These are phyloP conservation scores for Halcyon malimbica DNA, from an alignment of 2,113 vertebrate genomes.

Conservation along the genomic window DNA sequence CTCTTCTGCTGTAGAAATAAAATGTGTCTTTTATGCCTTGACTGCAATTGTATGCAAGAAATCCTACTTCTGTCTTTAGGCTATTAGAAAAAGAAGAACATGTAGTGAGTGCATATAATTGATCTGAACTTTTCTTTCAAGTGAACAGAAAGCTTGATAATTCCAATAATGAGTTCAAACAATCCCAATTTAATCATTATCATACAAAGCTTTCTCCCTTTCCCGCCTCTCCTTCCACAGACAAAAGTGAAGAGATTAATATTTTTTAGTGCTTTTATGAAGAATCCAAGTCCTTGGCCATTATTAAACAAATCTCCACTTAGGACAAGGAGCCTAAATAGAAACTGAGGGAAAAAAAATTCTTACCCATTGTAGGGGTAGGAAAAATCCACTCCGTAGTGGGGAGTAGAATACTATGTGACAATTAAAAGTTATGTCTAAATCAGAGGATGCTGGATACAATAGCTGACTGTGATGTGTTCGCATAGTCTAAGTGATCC, in stretches of 20 bases:
- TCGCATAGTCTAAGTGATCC: not conserved
- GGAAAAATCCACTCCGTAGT: not conserved
- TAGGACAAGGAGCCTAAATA: not conserved
- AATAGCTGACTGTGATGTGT: not conserved
- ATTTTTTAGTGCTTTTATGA: conserved; percentile 34
- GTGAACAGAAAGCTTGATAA: conserved; percentile 53
- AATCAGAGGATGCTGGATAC: not conserved
- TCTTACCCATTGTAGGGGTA: not conserved
- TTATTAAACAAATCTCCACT: conserved; percentile 1
- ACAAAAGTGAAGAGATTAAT: conserved; percentile 42
- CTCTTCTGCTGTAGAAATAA: not conserved
- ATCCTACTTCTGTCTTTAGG: conserved; percentile 49
- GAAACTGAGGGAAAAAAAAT: not conserved
- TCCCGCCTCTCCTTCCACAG: not conserved
- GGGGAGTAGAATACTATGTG: not conserved
- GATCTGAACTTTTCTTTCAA: conserved; percentile 63
- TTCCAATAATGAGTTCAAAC: conserved; percentile 49
- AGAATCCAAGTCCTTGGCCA: not conserved
- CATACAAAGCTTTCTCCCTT: conserved; percentile 17
- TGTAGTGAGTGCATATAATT: conserved; percentile 46
- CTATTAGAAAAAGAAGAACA: conserved; percentile 63
- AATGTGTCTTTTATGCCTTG: not conserved
- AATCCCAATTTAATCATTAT: conserved; percentile 43
- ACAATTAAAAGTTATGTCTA: not conserved
- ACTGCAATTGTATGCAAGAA: conserved; percentile 38